These are phyloP conservation scores for Sympetrum striolatum DNA, from an alignment of 2,888 invertebrate genomes.

Conservation along the genomic window DNA sequence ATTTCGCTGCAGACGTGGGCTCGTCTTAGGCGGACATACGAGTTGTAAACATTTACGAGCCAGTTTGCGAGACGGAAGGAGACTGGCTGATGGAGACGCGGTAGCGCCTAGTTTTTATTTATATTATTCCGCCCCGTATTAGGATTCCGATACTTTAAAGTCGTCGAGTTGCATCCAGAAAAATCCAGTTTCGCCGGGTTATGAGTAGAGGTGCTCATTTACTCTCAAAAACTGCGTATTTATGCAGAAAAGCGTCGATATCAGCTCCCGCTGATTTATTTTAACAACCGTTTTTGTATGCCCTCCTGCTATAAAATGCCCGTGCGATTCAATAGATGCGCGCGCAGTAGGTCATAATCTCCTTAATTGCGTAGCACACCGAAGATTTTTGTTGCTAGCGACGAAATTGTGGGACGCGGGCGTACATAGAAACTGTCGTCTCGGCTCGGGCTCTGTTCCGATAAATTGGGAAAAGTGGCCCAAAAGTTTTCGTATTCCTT, in stretches of 20 bases:
- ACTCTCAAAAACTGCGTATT: neutral
- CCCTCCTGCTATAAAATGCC: neutral
- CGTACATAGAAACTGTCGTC: neutral
- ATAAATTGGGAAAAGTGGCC: neutral
- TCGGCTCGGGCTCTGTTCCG: neutral
- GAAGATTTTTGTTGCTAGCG: neutral
- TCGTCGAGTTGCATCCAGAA: neutral
- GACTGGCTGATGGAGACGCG: neutral
- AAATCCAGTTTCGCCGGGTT: neutral
- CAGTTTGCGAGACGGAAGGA: neutral
- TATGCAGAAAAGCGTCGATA: neutral
- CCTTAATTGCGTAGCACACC: neutral
- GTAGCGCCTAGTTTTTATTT: neutral
- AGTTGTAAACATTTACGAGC: slow-evolving; percentile 12
- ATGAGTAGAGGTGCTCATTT: neutral
- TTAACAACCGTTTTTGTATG: neutral
- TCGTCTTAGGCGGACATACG: neutral
- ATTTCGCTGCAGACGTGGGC: neutral
- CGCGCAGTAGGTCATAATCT: neutral
- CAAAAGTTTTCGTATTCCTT: neutral
- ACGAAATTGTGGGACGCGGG: neutral
- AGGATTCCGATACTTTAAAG: neutral
- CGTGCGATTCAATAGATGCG: neutral
- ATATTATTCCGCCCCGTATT: neutral
- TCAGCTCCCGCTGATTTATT: neutral